Evolutionary conservation across 1,140 invertebrate genomes (phyloP), one percentile per base, ranked within the genome.

Genomic region (Macrobrachium rosenbergii): DNA sequence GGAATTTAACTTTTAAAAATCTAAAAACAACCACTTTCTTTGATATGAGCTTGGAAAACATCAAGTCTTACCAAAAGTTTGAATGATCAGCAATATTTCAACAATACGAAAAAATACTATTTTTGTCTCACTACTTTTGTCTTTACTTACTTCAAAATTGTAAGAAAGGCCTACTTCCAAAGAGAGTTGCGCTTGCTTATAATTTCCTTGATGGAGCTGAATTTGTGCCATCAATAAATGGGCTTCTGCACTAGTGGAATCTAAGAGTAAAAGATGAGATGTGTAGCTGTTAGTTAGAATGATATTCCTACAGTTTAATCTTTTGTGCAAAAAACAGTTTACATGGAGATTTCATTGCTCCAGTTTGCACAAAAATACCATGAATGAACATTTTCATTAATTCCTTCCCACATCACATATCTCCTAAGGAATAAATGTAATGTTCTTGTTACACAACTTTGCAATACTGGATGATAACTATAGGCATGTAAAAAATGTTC

Each of bases 201-300:
- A 96, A 89, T 96, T 94, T 63, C 95, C 94, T 91, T 96, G 95
- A 81, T 92, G 91, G 16, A 94, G 91, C 82, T 96, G 94, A 76
- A 98, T 96, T 92, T 98, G 96, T 23, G 98, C 97, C 93, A 98
- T 94, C 7, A 99, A 92, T 7, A 99, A 93, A 92, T 98, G 95
- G 37, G 95, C 96, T 89, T 97, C 95, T 2, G 95, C 95, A 91
- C 95, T 95, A 0, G 95, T 95, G 19, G 95, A 94, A 91, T 98
- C 96, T 16, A 95, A 19, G 80, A 69, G 21, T 17, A 43, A 23
- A 45, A 72, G 19, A 37, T 19, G 2, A 69, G 78, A 52, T 10
- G 52, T 8, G 2, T 80, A 37, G 21, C 17, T 37, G 63, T 69
- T 69, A 75, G 28, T 52, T 8, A 23, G 52, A 37, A 37, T 37